Conservation (phyloP, 1,140 invertebrate genomes). For the Heliconius hewitsoni region DNA sequence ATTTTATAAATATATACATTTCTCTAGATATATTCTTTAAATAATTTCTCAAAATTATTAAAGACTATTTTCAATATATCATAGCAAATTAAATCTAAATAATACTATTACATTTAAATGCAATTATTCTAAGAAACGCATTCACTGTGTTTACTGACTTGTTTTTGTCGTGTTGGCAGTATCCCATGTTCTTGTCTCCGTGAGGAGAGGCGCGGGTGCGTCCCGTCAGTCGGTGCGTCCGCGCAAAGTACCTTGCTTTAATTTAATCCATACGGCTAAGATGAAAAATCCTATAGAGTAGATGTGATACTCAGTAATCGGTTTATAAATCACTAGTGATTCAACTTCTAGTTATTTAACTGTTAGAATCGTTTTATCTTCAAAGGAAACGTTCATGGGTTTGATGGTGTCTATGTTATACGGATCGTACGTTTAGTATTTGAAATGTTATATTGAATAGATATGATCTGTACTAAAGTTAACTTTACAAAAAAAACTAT, state of each 20-base stretch:
- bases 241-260: constrained; percentile 56
- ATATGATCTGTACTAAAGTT: neutral
- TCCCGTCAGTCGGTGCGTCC: constrained; percentile 53
- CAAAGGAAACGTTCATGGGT: neutral
- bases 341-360: constrained; percentile 17
- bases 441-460: constrained; percentile 5
- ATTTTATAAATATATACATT: no score
- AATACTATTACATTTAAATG: constrained; percentile 19
- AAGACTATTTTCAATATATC: neutral
- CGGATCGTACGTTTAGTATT: neutral
- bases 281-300: constrained; percentile 68
- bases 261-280: constrained; percentile 73
- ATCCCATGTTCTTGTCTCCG: constrained; percentile 29
- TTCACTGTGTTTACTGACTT: constrained; percentile 13
- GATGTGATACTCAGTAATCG: constrained; percentile 54
- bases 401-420: constrained; percentile 1
- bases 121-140: constrained; percentile 27
- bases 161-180: constrained; percentile 33
- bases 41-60: no score
- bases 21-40: neutral
- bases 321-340: constrained; percentile 49
- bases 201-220: constrained; percentile 60
- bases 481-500: neutral
- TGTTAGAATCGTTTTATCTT: constrained; percentile 5
- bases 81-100: neutral